Base-by-base conservation (phyloP, 1,140 invertebrate species). In the Babylonia areolata region DNA sequence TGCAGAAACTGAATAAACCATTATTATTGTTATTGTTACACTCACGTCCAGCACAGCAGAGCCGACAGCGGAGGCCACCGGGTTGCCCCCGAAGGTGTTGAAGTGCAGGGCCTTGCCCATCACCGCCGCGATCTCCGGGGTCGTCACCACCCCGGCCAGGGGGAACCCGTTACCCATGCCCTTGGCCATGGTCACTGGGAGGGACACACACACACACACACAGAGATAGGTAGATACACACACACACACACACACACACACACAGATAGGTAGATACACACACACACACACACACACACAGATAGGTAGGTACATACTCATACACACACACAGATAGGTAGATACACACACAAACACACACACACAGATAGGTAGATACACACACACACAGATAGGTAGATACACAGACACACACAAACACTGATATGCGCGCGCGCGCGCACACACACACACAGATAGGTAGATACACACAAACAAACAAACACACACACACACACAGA, bases 31-130 rank as follows among this genome's bases (percentile, higher is more conserved):
- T 6, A 20, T 51, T 20, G 46, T n/a, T n/a, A 20, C 58, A 89
- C 92, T 90, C 95, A 97, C 98, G 90, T 99, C 97, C 71, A 99
- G 94, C 69, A 99, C 98, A 28, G 98, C 96, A 71, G 97, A 96
- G 35, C 98, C 99, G 20, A 97, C 97, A 46, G 97, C 96, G 90
- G 96, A 97, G 6, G 97, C 97, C 88, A 99, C 89, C 0, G 99
- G 97, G 95, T 99, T 99, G 12, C 99, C 99, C 12, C 98, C 98
- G 94, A 97, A 99, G 0, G 99, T 99, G 93, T 99, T 99, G 92
- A 99, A 99, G 95, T 99, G 97, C 15, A 96, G 92, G 0, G 97
- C 97, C 89, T 96, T 95, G 0, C 95, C 95, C 89, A 99, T 95
- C 11, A 95, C 95, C 23, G 96, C 93, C 0, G 98, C 97, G 83